Percentiles rank a stretch among this genome's conserved stretches.
These are phyloP conservation scores for Typhlomys cinereus DNA, from an alignment of 2,113 vertebrate species.

Conservation along the genomic window DNA sequence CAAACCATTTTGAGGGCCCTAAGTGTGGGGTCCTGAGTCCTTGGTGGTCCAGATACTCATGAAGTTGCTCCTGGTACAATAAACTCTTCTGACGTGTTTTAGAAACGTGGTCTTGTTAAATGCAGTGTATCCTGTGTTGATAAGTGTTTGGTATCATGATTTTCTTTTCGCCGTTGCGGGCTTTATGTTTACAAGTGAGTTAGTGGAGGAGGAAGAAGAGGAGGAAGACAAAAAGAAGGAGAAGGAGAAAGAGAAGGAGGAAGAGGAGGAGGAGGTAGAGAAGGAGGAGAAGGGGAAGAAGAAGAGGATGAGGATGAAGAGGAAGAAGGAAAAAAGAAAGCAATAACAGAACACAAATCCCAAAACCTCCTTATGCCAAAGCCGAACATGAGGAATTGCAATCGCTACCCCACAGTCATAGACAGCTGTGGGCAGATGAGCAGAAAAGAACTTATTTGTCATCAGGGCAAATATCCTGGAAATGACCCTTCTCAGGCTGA, in stretches of 20 bases:
- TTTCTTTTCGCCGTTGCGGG: background rate
- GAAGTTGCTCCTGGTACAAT: background rate
- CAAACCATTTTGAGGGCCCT: too few relatives aligned
- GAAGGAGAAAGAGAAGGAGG: background rate
- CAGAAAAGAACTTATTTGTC: background rate
- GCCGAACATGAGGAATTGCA: background rate
- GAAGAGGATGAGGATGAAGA: too few relatives aligned
- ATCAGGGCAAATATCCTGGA: background rate
- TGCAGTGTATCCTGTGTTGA: background rate
- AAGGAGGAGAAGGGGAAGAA: background rate
- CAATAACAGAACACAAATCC: background rate
- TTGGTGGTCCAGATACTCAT: accelerated
- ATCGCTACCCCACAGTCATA: accelerated
- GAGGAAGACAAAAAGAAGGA: background rate
- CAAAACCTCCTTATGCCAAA: background rate
- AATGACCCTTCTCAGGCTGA: background rate
- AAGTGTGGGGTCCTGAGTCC: too few relatives aligned
- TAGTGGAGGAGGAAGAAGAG: background rate
- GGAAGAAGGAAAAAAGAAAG: background rate
- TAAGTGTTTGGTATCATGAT: background rate
- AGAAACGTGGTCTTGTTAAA: background rate
- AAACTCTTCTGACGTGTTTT: background rate
- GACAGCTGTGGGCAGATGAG: background rate
- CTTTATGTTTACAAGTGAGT: background rate
- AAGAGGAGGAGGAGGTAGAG: background rate